phyloP scores from a whole-genome alignment of 2,888 invertebrate genomes.

The Himalopsyche anomala region DNA sequence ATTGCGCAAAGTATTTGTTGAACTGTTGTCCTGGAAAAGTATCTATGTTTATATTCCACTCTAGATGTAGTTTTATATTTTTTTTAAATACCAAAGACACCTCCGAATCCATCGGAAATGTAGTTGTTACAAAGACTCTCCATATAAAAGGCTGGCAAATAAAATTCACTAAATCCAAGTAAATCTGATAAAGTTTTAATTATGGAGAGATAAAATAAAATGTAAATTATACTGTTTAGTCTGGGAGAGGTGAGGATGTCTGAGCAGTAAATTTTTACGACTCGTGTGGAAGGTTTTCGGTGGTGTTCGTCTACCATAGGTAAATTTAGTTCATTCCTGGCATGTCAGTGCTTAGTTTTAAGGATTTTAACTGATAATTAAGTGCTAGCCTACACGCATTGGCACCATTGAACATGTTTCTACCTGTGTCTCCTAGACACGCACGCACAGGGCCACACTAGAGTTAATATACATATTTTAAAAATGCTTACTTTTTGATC shows the following conservation, averaged over 20 bases:
- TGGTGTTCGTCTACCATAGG: not conserved
- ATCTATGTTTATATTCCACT: too few species aligned
- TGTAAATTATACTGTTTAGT: slow-evolving; percentile 40
- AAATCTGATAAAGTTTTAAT: slow-evolving; percentile 37
- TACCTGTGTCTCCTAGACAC: slow-evolving; percentile 57
- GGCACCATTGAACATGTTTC: slow-evolving; percentile 61
- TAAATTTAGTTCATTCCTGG: not conserved
- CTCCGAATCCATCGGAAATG: too few species aligned
- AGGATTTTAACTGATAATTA: slow-evolving; percentile 63
- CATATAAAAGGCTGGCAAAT: too few species aligned
- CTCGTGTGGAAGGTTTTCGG: slow-evolving; percentile 41
- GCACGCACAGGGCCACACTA: slow-evolving; percentile 36
- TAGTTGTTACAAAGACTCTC: too few species aligned
- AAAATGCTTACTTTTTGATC: too few species aligned
- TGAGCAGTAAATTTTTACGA: slow-evolving; percentile 13
- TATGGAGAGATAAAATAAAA: slow-evolving; percentile 22
- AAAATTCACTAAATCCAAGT: slow-evolving; percentile 10
- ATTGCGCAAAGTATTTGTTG: too few species aligned
- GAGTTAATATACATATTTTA: too few species aligned
- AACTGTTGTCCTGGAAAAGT: too few species aligned
- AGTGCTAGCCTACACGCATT: slow-evolving; percentile 62
- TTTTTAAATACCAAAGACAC: too few species aligned
- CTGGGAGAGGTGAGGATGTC: not conserved
- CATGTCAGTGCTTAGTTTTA: slow-evolving; percentile 51
- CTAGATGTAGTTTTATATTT: too few species aligned